Percentiles rank a stretch among this genome's conserved stretches.
phyloP scores from a whole-genome alignment of 2,797 vertebrate genomes.

The Thaleichthys pacificus region DNA sequence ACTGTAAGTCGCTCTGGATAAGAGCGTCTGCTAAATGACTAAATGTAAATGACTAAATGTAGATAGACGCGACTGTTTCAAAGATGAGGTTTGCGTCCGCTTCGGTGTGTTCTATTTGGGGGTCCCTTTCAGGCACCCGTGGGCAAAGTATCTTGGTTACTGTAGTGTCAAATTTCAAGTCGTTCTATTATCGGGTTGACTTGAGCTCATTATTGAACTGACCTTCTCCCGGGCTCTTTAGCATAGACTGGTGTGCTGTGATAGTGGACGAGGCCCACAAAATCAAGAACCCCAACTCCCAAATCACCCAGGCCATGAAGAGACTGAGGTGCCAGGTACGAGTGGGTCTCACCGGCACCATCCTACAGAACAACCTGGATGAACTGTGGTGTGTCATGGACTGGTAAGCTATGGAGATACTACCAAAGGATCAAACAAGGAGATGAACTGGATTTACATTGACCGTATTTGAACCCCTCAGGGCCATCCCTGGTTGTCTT shows the following conservation, averaged over 20 bases:
- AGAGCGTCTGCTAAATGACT: too few relatives aligned
- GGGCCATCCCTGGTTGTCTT: constrained; percentile 90
- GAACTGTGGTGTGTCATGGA: constrained; percentile 99
- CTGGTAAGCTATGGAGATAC: constrained; percentile 77
- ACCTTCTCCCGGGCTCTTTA: constrained; percentile 46
- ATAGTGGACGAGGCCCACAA: constrained; percentile 95
- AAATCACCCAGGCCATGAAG: constrained; percentile 92
- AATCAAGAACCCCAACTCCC: constrained; percentile 93
- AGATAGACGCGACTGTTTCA: constrained; percentile 23
- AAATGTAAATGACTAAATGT: too few relatives aligned
- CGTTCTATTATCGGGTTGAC: background rate
- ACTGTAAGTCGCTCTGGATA: too few relatives aligned
- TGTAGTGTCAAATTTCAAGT: background rate
- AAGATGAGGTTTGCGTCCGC: too few relatives aligned
- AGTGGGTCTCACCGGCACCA: constrained; percentile 93
- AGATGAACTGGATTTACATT: background rate
- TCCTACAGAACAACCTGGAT: constrained; percentile 95
- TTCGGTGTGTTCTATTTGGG: too few relatives aligned
- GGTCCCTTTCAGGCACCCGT: too few relatives aligned
- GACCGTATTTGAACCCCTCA: constrained; percentile 44
- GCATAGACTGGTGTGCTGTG: constrained; percentile 89
- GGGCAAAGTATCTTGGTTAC: too few relatives aligned
- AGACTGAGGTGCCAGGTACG: constrained; percentile 83
- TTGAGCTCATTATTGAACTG: background rate
- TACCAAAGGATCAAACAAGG: background rate